phyloP scores from a whole-genome alignment of 2,113 vertebrate genomes.

The Oryzias celebensis region DNA sequence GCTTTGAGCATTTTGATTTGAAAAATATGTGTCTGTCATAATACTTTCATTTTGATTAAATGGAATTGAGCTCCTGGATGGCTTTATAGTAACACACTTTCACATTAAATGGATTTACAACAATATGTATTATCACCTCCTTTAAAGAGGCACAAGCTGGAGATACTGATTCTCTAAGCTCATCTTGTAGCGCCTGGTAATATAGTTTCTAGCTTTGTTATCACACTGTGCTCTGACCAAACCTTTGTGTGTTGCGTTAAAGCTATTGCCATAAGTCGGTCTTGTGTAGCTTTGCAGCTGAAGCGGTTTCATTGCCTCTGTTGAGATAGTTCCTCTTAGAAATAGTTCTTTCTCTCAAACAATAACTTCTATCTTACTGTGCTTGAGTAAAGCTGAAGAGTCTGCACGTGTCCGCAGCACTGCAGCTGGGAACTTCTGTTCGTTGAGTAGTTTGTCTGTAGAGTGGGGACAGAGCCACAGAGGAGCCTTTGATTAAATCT shows the following conservation, averaged over 20 bases:
- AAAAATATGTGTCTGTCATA: conserved; percentile 33
- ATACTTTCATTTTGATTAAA: conserved; percentile 22
- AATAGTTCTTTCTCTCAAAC: conserved; percentile 37
- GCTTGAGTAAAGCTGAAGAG: conserved; percentile 32
- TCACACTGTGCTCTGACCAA: conserved; percentile 18
- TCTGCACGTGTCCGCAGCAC: conserved; percentile 46
- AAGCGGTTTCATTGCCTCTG: conserved; percentile 30
- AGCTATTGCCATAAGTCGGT: conserved; percentile 10
- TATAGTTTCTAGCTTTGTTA: conserved; percentile 26
- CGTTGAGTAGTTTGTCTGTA: conserved; percentile 40
- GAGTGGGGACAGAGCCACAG: conserved; percentile 66
- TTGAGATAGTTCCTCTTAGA: conserved; percentile 27
- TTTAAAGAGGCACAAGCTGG: conserved; percentile 20
- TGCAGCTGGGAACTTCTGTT: conserved; percentile 40
- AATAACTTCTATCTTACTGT: conserved; percentile 41
- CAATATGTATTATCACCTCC: conserved; percentile 1
- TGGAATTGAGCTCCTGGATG: conserved; percentile 10
- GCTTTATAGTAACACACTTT: conserved; percentile 15
- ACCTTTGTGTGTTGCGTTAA: conserved; percentile 5
- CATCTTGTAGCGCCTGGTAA: conserved; percentile 37
- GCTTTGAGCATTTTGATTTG: conserved; percentile 17
- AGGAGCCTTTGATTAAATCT: conserved; percentile 74
- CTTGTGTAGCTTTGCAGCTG: conserved; percentile 18
- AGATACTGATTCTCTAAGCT: conserved; percentile 21
- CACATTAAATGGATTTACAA: conserved; percentile 30